Base-by-base conservation (phyloP, 1,140 invertebrate genomes). In the Arctopsyche grandis region DNA sequence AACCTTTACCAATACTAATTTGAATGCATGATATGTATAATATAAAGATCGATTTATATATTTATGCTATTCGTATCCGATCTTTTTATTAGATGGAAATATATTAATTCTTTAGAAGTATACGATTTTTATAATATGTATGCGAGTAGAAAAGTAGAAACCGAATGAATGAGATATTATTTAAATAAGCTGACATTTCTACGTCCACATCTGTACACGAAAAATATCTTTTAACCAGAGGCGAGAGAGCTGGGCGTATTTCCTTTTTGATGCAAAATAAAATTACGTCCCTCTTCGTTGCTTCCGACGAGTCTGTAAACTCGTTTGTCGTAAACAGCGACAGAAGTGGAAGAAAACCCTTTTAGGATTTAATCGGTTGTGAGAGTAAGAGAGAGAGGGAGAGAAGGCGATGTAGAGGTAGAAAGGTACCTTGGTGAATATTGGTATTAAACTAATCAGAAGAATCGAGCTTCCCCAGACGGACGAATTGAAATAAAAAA, bases 331-430 rank as follows among this genome's bases (percentile, higher is more conserved):
- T 58, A 56, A 58, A 46, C 48, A 29, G 5, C 48, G 19, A 24
- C 24, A 26, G 24, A n/a, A 24, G 24, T 56, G 56, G 58, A 44
- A 56, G 24, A 38, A 44, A 16, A 16, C 29, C 74, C 26, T 38
- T 76, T 66, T 26, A 43, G 58, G 74, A 76, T 21, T 63, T 76
- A 76, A 76, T 76, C 74, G 46, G n/a, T 74, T 21, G 44, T 56
- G 24, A 71, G 69, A 48, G 24, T 46, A 10, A 56, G 52, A 21
- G 14, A 21, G 5, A 56, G 14, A 21, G 21, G 24, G 63, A 69
- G 9, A 7, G 12, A 38, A 69, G 38, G 29, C 7, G 29, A 38
- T n/a, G n/a, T n/a, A n/a, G n/a, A n/a, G n/a, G n/a, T n/a, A n/a
- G n/a, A n/a, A n/a, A n/a, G n/a, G 29, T 38, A 24, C 63, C 63